Evolutionary conservation across 2,113 vertebrate species (phyloP).

Genomic region (Dipodomys ordii): DNA sequence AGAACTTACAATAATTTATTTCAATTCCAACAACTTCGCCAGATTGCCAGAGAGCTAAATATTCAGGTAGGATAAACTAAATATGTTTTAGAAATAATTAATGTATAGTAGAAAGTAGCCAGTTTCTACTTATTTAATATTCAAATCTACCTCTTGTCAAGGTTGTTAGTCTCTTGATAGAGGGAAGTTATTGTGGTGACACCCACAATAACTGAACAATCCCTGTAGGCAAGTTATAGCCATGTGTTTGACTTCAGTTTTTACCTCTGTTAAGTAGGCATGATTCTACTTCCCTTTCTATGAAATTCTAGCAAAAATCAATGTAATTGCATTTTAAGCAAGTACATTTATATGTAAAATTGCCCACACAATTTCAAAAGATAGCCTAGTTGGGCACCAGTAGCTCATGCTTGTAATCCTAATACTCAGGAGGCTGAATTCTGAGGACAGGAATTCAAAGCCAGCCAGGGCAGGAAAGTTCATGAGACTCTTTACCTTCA

Average conservation of each 20-base stretch:
- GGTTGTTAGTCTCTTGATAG: background rate
- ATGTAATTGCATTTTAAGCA: constrained; percentile 15
- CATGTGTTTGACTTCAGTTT: background rate
- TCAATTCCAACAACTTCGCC: constrained; percentile 92
- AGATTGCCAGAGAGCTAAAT: constrained; percentile 90
- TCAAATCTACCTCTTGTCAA: constrained; percentile 32
- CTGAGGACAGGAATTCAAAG: too few species aligned
- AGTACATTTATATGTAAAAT: constrained; percentile 14
- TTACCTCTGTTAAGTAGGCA: constrained; percentile 8
- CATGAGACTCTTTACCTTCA: too few species aligned
- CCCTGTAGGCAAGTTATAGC: background rate
- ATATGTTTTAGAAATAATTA: background rate
- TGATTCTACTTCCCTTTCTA: background rate
- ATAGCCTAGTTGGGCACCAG: background rate
- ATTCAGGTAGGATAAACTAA: constrained; percentile 88
- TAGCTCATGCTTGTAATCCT: too few species aligned
- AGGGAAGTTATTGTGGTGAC: background rate
- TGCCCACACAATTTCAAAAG: constrained; percentile 15
- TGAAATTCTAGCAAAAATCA: background rate
- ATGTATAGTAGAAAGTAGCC: background rate
- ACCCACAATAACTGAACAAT: background rate
- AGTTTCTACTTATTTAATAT: constrained; percentile 35
- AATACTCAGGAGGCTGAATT: too few species aligned
- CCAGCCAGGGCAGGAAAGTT: too few species aligned
- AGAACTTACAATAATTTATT: constrained; percentile 94